Conservation (phyloP, 1,140 invertebrate genomes). For the Meteorus sp. region DNA sequence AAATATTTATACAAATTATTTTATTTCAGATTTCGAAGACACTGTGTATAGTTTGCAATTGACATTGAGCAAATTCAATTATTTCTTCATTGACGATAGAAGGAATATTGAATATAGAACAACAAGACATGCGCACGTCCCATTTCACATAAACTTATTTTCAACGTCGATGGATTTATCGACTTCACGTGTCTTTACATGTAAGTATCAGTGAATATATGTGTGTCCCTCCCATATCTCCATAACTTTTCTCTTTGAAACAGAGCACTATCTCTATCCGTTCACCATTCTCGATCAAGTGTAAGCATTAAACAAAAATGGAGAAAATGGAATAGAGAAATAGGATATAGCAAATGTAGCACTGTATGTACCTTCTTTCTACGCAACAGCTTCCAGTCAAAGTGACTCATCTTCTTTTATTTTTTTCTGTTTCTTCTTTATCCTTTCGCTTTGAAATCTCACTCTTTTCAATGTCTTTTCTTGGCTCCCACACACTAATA, state of each 20-base stretch:
- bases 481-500: neutral
- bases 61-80: constrained; percentile 9
- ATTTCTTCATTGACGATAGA: neutral
- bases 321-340: neutral
- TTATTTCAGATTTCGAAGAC: too few relatives aligned
- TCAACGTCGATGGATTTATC: constrained; percentile 24
- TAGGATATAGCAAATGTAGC: neutral
- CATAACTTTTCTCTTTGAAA: neutral
- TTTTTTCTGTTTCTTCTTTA: too few relatives aligned
- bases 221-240: neutral
- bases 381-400: constrained; percentile 57
- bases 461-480: neutral
- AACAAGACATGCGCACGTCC: constrained; percentile 17
- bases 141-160: constrained; percentile 12
- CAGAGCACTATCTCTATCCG: too few relatives aligned
- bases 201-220: too few relatives aligned
- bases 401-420: constrained; percentile 53
- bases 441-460: neutral
- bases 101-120: neutral
- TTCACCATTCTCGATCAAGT: constrained; percentile 15
- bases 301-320: constrained; percentile 17
- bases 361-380: constrained; percentile 53
- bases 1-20: too few relatives aligned
- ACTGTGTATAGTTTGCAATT: too few relatives aligned
- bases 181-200: constrained; percentile 18